Base-by-base conservation (phyloP, 2,797 vertebrate genomes). In the Rhinella marina region DNA sequence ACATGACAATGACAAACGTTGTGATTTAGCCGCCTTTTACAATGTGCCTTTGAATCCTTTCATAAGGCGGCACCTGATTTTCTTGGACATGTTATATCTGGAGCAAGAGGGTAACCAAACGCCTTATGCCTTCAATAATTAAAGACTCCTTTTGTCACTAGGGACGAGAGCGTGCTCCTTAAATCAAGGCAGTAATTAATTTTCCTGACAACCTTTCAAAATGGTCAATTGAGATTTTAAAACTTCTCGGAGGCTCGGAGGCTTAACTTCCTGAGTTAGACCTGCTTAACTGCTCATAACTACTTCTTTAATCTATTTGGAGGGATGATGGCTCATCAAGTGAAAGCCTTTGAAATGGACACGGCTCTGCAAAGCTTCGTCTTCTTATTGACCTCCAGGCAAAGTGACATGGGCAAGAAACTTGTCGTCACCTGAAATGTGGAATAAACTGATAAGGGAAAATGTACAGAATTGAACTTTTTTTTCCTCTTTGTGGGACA, bases 121-220 rank as follows among this genome's bases (percentile, higher is more conserved):
- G 10, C 88, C 84, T 89, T 84, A 14, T 84, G 73, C 82, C 90
- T 91, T 93, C 87, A 91, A 90, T 90, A 92, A 92, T 93, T 92
- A 93, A 94, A 93, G 86, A 85, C 86, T 92, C 90, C 88, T 72
- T 92, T 91, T 92, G 92, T 93, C 92, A 89, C 13, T 64, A 78
- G 91, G 88, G 93, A 93, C 88, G 91, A 88, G 91, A 91, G 86
- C 25, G 17, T 66, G 82, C 90, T 93, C 84, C 90, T 91, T 91
- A 93, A 93, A 92, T 93, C 92, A 91, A 92, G 88, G 91, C 82
- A 88, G 90, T 92, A 94, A 94, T 95, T 95, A 93, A 93, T 94
- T 93, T 93, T 91, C 92, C 88, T 93, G 93, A 92, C 91, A 92
- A 91, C 90, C 91, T 90, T 94, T 94, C 91, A 91, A 41, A 92